A percentile compares a stretch with the other conserved stretches of the same genome.
These are phyloP conservation scores for Dicroscelio sp. DNA, from an alignment of 2,888 invertebrate species.

Conservation along the genomic window DNA sequence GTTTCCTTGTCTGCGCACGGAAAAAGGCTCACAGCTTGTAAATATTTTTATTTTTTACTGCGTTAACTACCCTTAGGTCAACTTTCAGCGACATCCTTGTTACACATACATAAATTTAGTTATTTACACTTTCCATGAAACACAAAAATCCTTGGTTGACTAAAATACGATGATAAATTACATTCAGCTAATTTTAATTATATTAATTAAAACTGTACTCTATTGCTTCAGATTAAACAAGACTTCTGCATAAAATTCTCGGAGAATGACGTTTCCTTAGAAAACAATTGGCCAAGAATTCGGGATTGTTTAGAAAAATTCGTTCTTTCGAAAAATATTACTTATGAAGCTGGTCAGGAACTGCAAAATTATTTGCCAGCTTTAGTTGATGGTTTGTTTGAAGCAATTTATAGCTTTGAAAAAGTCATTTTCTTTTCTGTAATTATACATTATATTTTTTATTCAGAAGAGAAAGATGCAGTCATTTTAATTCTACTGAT, in stretches of 20 bases:
- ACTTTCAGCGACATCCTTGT: too few species aligned
- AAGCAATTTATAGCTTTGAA: neutral
- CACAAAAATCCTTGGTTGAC: too few species aligned
- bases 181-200: too few species aligned
- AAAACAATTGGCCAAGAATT: neutral
- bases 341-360: neutral
- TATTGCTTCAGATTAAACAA: slow-evolving; percentile 4
- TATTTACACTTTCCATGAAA: too few species aligned
- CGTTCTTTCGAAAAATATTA: neutral
- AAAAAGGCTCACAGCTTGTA: too few species aligned
- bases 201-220: too few species aligned
- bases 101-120: too few species aligned
- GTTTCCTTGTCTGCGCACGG: too few species aligned
- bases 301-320: neutral
- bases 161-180: too few species aligned
- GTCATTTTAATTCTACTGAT: neutral
- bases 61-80: too few species aligned
- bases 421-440: neutral
- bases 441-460: neutral
- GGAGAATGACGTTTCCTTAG: neutral
- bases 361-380: neutral
- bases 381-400: slow-evolving; percentile 26
- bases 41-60: too few species aligned
- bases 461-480: neutral
- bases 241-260: slow-evolving; percentile 14